Conservation (phyloP, 53 echinoderm and acorn worm genomes). For the Echinarachnius parma region DNA sequence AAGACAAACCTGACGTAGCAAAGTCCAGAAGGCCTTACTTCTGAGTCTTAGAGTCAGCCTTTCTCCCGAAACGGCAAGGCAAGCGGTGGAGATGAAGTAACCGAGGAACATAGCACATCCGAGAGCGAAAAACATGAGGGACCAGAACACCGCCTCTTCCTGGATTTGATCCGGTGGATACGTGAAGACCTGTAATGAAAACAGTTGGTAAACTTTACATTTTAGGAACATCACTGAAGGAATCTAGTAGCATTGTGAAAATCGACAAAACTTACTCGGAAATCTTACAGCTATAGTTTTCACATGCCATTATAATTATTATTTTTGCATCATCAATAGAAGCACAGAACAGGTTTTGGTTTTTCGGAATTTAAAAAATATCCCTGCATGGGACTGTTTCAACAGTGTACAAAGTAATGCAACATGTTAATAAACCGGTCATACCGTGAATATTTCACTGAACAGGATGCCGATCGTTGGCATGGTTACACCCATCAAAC, state of each 20-base stretch:
- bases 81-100: slow-evolving; percentile 60
- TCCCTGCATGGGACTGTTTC: too few relatives aligned
- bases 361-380: too few relatives aligned
- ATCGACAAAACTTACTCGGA: too few relatives aligned
- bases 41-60: slow-evolving; percentile 77
- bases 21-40: slow-evolving; percentile 63
- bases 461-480: slow-evolving; percentile 52
- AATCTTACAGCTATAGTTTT: too few relatives aligned
- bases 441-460: slow-evolving; percentile 52
- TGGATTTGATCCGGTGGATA: slow-evolving; percentile 46
- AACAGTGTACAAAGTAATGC: too few relatives aligned
- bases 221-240: too few relatives aligned
- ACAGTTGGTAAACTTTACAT: too few relatives aligned
- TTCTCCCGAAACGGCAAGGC: slow-evolving; percentile 82
- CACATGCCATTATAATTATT: too few relatives aligned
- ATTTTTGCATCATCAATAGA: too few relatives aligned
- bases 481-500: slow-evolving; percentile 35
- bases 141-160: slow-evolving; percentile 72
- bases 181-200: slow-evolving; percentile 34
- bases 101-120: slow-evolving; percentile 58
- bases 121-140: slow-evolving; percentile 62
- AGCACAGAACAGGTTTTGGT: too few relatives aligned
- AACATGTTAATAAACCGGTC: too few relatives aligned
- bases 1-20: slow-evolving; percentile 84
- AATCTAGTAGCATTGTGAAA: too few relatives aligned